Base-by-base conservation (phyloP, 2,797 vertebrate species). In the Tinamus major region DNA sequence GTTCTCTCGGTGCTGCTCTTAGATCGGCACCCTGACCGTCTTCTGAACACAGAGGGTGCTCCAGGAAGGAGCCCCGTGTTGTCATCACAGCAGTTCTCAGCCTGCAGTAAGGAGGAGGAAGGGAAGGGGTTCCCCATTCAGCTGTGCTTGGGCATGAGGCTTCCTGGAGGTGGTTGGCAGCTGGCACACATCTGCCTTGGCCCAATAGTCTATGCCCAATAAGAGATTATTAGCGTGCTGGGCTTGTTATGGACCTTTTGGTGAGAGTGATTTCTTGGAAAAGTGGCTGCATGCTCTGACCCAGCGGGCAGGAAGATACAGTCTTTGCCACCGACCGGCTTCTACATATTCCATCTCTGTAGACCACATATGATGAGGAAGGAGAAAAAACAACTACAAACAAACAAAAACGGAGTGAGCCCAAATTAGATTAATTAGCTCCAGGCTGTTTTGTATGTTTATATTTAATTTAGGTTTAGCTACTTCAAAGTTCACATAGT, bases 381-480 rank as follows among this genome's bases (percentile, higher is more conserved):
- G 37, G 74, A 86, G 70, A 12, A 86, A 86, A 85, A 94, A 94
- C 90, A 95, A 90, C 61, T 74, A 83, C 91, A 96, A 97, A 96
- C 96, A 96, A 96, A 96, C 92, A 96, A 79, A 86, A 90, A 83
- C 15, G 31, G 80, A 95, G 82, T 23, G 81, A 95, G 91, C 42
- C 55, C 65, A 86, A 92, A 94, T 94, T 97, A 87, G 89, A 94
- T 97, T 91, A 92, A 96, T 95, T 92, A 78, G 93, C 91, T 39
- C 71, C 79, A 48, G 96, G 96, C 93, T 95, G 78, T 70, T 96
- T 95, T 92, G 91, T 92, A 27, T 90, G 89, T 89, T 96, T 96
- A 95, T 92, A 61, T 96, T 97, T 97, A 95, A 97, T 93, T 96
- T 95, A 96, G 83, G 48, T 90, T 95, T 91, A 95, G 92, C 95